A percentile compares a stretch with the other conserved stretches of the same genome.
Conservation (phyloP, 2,113 vertebrate species). For the Rattus norvegicus region DNA sequence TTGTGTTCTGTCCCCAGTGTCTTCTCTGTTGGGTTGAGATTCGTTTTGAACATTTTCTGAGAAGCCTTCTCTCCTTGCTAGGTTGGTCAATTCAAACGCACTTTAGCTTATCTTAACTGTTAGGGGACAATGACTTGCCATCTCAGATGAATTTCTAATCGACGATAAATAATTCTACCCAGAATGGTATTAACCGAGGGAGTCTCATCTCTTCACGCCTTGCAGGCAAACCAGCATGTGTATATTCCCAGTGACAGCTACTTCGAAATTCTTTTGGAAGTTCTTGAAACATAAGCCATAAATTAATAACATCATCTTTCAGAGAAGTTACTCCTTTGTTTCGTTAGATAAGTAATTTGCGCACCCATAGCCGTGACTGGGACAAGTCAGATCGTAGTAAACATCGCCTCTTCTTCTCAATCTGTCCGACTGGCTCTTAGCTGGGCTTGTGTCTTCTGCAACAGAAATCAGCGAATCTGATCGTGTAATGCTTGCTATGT, state of each 20-base stretch:
- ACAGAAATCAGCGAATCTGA: not conserved
- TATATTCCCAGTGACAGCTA: not conserved
- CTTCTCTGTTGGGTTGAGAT: not conserved
- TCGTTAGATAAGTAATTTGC: not conserved
- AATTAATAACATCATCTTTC: slow-evolving; percentile 57
- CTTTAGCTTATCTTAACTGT: not conserved
- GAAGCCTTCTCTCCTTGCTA: not conserved
- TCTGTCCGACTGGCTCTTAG: not conserved
- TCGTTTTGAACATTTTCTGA: not conserved
- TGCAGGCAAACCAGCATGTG: not conserved
- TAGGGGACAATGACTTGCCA: not conserved
- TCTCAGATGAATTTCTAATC: slow-evolving; percentile 33
- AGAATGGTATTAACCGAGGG: not conserved
- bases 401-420: not conserved
- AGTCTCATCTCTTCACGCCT: not conserved
- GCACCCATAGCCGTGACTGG: not conserved
- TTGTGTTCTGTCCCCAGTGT: not conserved
- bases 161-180: not conserved
- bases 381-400: slow-evolving; percentile 23
- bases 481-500: not conserved
- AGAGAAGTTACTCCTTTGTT: not conserved
- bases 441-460: not conserved
- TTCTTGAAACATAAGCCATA: slow-evolving; percentile 38
- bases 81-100: not conserved
- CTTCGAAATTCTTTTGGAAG: slow-evolving; percentile 1